Evolutionary conservation across 2,888 invertebrate species (phyloP).

Genomic region (Ennomos quercinarius): DNA sequence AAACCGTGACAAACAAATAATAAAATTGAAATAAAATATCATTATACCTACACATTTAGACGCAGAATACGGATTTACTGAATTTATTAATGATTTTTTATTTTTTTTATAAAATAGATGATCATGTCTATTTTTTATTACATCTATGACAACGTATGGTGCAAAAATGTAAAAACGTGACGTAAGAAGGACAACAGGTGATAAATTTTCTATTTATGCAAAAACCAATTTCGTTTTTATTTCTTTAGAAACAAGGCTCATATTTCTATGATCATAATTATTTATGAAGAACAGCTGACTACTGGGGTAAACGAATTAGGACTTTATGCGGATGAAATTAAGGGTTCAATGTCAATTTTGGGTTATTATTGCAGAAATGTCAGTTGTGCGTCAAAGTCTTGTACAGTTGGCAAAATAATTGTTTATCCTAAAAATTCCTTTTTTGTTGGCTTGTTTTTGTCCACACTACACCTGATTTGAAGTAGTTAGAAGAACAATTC

Average conservation of each 20-base stretch:
- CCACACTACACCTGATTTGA: too few species aligned
- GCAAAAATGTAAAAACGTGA: slow-evolving; percentile 7
- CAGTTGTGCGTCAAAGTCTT: slow-evolving; percentile 15
- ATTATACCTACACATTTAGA: too few species aligned
- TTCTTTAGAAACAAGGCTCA: not conserved
- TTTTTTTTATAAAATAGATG: too few species aligned
- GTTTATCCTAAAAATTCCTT: too few species aligned
- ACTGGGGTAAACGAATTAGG: not conserved
- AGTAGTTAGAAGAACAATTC: too few species aligned
- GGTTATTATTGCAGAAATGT: slow-evolving; percentile 25
- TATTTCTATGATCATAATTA: not conserved
- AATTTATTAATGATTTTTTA: too few species aligned
- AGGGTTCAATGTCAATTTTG: not conserved
- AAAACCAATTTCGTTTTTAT: slow-evolving; percentile 1
- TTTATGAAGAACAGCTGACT: slow-evolving; percentile 7
- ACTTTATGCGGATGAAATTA: slow-evolving; percentile 1
- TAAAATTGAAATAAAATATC: too few species aligned
- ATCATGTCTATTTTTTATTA: slow-evolving; percentile 5
- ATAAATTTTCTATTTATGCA: not conserved
- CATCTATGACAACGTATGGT: slow-evolving; percentile 10
- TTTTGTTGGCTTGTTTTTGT: too few species aligned
- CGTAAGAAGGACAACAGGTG: slow-evolving; percentile 17
- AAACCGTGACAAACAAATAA: too few species aligned
- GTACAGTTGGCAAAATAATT: slow-evolving; percentile 16
- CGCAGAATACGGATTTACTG: too few species aligned